A percentile compares a stretch with the other conserved stretches of the same genome.
These are phyloP conservation scores for Misgurnus anguillicaudatus DNA, from an alignment of 2,113 vertebrate species.

Conservation along the genomic window DNA sequence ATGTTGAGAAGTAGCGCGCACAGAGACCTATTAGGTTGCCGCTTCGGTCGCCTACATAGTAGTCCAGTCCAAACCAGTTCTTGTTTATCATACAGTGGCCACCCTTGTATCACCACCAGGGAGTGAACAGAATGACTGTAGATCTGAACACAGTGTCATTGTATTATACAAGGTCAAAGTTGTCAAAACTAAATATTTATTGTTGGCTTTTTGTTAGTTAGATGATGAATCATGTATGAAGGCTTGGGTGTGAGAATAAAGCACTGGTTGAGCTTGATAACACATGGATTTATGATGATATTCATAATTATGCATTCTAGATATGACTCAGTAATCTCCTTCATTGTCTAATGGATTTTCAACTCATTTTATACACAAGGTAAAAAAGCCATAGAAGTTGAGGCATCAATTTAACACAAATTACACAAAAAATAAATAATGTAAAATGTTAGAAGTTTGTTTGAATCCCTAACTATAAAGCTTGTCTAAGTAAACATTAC, in stretches of 20 bases:
- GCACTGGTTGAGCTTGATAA: neutral
- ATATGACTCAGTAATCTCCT: too few species aligned
- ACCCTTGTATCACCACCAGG: slow-evolving; percentile 10
- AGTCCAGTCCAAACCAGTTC: slow-evolving; percentile 48
- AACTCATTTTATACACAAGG: too few species aligned
- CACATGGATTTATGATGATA: too few species aligned
- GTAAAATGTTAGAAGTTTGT: too few species aligned
- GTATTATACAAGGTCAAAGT: slow-evolving; percentile 21
- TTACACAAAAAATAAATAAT: too few species aligned
- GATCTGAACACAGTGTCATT: neutral
- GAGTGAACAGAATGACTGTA: neutral
- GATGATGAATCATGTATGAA: neutral
- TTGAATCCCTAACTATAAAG: too few species aligned
- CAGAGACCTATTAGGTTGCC: slow-evolving; percentile 34
- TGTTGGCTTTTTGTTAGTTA: neutral
- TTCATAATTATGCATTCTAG: too few species aligned
- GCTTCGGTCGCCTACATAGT: neutral
- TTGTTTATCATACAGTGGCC: slow-evolving; percentile 44
- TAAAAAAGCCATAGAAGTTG: too few species aligned
- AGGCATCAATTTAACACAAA: too few species aligned
- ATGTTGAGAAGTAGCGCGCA: slow-evolving; percentile 32
- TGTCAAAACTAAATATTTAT: neutral
- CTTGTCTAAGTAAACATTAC: too few species aligned
- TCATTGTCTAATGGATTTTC: too few species aligned
- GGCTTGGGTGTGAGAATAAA: neutral